Evolutionary conservation across 2,113 vertebrate species (phyloP), one percentile per base, ranked within the genome.

Genomic region (Rostratula benghalensis): DNA sequence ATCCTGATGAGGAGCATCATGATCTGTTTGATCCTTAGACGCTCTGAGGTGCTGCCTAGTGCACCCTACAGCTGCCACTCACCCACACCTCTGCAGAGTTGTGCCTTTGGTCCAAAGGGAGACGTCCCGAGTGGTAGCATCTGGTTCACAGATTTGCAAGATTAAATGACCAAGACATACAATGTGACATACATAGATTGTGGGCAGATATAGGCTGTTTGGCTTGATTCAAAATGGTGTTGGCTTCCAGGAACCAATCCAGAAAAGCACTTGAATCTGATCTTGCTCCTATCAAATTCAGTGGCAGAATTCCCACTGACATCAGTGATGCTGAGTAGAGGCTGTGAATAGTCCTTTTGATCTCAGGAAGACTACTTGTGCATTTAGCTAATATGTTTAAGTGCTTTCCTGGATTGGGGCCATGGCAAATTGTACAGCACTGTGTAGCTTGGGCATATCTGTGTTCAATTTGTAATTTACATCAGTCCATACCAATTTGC

Each of bases 371-470:
- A 48, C 79, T 83, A 86, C 70, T 67, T 73, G 63, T 95, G 48
- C 82, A n/a, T 88, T 93, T 80, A 95, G 48, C 63, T 88, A 48
- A 28, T 93, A 79, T 10, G 19, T 85, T 94, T 79, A 89, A 93
- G 83, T 92, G 87, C 77, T 93, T 94, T 87, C 50, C 81, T 96
- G 93, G 93, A 85, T 37, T 57, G 33, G 6, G 69, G 80, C 87
- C 83, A 75, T 45, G 31, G 48, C 11, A 85, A 85, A 76, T 87
- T 30, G 51, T 89, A 41, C 83, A 48, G 43, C 59, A 35, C 68
- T 60, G 53, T 31, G 48, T 73, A 57, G 53, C 50, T 75, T 57
- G 67, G 78, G 28, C 73, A 27, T 95, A 82, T 75, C 83, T 83
- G 61, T 65, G 28, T 93, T 95, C 53, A 41, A 1, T 85, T 95